Conservation (phyloP, 2,888 invertebrate genomes). For the Lacanobia oleracea region DNA sequence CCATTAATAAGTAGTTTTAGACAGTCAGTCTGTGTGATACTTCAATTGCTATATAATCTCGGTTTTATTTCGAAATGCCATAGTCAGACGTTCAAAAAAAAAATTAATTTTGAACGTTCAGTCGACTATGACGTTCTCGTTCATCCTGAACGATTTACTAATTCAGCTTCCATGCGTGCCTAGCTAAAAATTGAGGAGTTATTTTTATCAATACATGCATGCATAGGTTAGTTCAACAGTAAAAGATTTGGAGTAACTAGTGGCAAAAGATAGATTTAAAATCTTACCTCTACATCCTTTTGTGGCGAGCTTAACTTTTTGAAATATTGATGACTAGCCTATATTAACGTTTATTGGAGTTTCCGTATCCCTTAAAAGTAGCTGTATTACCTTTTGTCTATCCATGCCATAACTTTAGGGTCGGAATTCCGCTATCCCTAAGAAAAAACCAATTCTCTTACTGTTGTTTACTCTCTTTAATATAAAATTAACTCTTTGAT, state of each 20-base stretch:
- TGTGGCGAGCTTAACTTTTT: slow-evolving; percentile 9
- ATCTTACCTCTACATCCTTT: slow-evolving; percentile 2
- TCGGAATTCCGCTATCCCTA: slow-evolving; percentile 37
- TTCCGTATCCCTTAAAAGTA: not conserved
- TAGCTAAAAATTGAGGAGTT: no score
- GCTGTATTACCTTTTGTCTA: slow-evolving; percentile 15
- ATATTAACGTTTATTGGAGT: not conserved
- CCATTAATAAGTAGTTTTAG: no score
- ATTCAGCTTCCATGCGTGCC: not conserved
- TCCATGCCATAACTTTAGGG: slow-evolving; percentile 12
- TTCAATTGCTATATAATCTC: no score
- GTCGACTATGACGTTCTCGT: not conserved
- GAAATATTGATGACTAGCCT: not conserved
- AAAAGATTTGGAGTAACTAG: not conserved
- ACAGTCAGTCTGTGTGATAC: no score
- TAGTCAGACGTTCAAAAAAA: not conserved
- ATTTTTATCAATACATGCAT: not conserved
- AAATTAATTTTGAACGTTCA: not conserved
- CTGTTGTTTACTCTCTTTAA: slow-evolving; percentile 37
- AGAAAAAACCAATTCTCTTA: slow-evolving; percentile 52
- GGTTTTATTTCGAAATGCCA: not conserved
- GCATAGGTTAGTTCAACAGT: not conserved
- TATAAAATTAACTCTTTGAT: slow-evolving; percentile 21
- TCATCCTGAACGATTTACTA: not conserved
- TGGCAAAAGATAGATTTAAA: not conserved